These are phyloP conservation scores for Epinotia nisella DNA, from an alignment of 2,888 invertebrate species.

Conservation along the genomic window DNA sequence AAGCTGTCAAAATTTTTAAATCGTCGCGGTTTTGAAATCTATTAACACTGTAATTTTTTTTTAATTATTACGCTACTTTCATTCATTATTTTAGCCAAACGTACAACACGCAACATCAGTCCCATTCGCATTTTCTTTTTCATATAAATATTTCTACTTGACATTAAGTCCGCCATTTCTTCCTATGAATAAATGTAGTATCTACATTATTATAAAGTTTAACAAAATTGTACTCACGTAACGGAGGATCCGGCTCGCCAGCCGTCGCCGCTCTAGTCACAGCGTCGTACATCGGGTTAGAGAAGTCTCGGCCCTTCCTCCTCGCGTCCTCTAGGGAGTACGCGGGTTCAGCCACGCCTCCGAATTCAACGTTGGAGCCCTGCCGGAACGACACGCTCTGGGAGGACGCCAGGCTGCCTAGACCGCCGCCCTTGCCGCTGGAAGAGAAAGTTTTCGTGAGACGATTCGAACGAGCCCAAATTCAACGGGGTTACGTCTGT, in stretches of 20 bases:
- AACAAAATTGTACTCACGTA: conserved; percentile 64
- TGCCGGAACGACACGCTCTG: conserved; percentile 97
- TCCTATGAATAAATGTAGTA: too few relatives aligned
- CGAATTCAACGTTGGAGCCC: conserved; percentile 97
- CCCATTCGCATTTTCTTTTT: too few relatives aligned
- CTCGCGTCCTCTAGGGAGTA: conserved; percentile 89
- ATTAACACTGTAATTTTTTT: too few relatives aligned
- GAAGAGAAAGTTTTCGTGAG: background rate
- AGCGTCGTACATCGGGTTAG: conserved; percentile 99
- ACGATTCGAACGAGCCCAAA: background rate
- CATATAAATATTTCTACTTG: too few relatives aligned
- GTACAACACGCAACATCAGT: too few relatives aligned
- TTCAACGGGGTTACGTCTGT: too few relatives aligned
- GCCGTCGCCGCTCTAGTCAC: conserved; percentile 86
- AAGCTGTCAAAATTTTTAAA: too few relatives aligned
- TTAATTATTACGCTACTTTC: too few relatives aligned
- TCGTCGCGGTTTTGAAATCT: too few relatives aligned
- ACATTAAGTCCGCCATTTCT: too few relatives aligned
- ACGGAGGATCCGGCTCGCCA: conserved; percentile 64
- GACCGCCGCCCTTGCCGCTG: conserved; percentile 92
- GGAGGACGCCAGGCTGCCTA: conserved; percentile 92
- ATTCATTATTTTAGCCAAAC: too few relatives aligned
- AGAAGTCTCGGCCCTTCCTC: conserved; percentile 95
- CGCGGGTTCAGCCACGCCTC: conserved; percentile 88
- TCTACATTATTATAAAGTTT: too few relatives aligned